A percentile compares a stretch with the other conserved stretches of the same genome.
phyloP scores from a whole-genome alignment of 1,140 invertebrate species.

The Nasonia giraulti region DNA sequence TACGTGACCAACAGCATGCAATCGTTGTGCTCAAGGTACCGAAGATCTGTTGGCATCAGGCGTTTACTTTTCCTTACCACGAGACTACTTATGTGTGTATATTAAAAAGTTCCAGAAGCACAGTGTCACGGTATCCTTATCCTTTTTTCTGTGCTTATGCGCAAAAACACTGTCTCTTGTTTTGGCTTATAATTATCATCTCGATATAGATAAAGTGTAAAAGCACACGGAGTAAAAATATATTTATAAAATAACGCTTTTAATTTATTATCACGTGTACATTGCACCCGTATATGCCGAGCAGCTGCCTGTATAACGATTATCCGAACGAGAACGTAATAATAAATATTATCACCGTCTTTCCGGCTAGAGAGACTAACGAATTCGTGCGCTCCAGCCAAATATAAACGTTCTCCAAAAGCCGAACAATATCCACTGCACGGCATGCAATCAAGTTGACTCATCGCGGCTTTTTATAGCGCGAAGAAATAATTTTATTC shows the following conservation, averaged over 20 bases:
- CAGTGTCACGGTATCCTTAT: background rate
- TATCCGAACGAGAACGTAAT: background rate
- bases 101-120: too few species aligned
- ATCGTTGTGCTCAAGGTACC: background rate
- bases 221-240: too few species aligned
- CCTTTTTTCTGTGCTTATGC: background rate
- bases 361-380: background rate
- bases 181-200: background rate
- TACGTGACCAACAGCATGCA: constrained; percentile 21
- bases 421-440: background rate
- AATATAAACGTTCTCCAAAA: background rate
- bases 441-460: background rate
- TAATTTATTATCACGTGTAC: too few species aligned
- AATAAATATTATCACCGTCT: background rate
- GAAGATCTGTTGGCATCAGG: background rate
- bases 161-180: background rate
- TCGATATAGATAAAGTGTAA: too few species aligned
- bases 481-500: background rate
- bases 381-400: background rate
- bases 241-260: too few species aligned
- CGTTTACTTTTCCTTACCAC: too few species aligned
- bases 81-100: too few species aligned
- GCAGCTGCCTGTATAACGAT: background rate
- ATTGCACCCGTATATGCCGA: too few species aligned
- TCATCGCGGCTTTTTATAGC: background rate